Base-by-base conservation (phyloP, 2,113 vertebrate species). In the Hydrochoerus hydrochaeris region DNA sequence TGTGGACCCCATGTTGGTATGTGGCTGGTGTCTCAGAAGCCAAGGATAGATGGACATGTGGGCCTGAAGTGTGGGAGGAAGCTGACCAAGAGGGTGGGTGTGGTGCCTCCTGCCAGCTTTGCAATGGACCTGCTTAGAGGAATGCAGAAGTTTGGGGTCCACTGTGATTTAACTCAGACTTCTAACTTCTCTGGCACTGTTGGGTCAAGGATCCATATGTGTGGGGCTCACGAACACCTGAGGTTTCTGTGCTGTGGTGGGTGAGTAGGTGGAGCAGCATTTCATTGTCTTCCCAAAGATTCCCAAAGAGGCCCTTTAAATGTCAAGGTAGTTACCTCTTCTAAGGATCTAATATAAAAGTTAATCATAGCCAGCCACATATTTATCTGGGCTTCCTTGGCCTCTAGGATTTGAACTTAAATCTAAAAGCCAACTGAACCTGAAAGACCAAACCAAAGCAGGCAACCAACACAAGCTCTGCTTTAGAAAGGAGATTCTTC, bases 81-180 rank as follows among this genome's bases (percentile, higher is more conserved):
- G 5, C 17, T 13, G 19, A 24, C 24, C 22, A 3, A 0, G n/a
- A 46, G 32, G 19, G 54, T 1, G 13, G 30, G 49, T 32, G 32
- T 54, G 44, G 9, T 57, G 22, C 41, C 26, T 54, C 32, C 7
- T 0, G 0, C 65, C 73, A 62, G 84, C 71, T 28, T 77, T 49
- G 83, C 12, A 38, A 16, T 62, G 41, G 41, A n/a, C 3, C 1
- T 78, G 77, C 49, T 52, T 81, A 20, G 35, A 60, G n/a, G 8
- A 52, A 46, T 1, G 0, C 14, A 52, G 4, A 38, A 20, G 1
- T 26, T 38, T 85, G 73, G 2, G 35, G 83, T 28, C 20, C 8
- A 8, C 62, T 90, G 19, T 82, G 41, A 20, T 52, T 80, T 85
- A 54, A 22, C 57, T 83, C 22, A 60, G 65, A 57, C 60, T 62